These are phyloP conservation scores for Anorthoa munda DNA, from an alignment of 2,888 invertebrate genomes.

Conservation along the genomic window DNA sequence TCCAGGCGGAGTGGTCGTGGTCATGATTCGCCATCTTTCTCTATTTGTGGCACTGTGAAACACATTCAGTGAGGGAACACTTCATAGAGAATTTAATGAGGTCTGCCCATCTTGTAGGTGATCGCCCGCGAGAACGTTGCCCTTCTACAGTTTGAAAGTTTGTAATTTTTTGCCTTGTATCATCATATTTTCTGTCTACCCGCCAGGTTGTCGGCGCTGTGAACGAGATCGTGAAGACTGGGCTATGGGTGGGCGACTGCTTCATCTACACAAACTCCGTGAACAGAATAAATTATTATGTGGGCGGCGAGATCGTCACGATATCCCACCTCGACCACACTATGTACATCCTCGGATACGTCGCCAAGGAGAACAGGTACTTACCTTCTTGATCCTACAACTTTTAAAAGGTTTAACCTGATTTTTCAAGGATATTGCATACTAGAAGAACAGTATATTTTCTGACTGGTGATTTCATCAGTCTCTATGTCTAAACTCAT, in stretches of 20 bases:
- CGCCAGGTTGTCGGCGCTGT: conserved; percentile 96
- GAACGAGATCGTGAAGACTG: conserved; percentile 97
- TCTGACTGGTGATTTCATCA: too few relatives aligned
- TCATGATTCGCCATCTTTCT: too few relatives aligned
- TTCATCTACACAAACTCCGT: conserved; percentile 99
- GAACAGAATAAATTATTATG: conserved; percentile 99
- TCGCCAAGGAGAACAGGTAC: conserved; percentile 97
- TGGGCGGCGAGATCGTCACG: conserved; percentile 99
- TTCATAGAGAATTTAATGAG: too few relatives aligned
- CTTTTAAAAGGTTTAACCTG: background rate
- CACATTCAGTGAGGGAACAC: too few relatives aligned
- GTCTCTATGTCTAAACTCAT: too few relatives aligned
- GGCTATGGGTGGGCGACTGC: conserved; percentile 99
- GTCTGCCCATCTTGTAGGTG: too few relatives aligned
- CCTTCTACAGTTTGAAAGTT: too few relatives aligned
- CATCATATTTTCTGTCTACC: background rate
- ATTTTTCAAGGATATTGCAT: too few relatives aligned
- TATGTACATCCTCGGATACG: conserved; percentile 99
- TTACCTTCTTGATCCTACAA: background rate
- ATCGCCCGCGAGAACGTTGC: too few relatives aligned
- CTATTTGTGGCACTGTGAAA: too few relatives aligned
- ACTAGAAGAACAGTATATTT: too few relatives aligned
- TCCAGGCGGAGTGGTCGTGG: too few relatives aligned
- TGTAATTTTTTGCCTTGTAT: background rate
- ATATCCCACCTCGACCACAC: conserved; percentile 99